Conservation (phyloP, 2,888 invertebrate species). For the Tipula unca region DNA sequence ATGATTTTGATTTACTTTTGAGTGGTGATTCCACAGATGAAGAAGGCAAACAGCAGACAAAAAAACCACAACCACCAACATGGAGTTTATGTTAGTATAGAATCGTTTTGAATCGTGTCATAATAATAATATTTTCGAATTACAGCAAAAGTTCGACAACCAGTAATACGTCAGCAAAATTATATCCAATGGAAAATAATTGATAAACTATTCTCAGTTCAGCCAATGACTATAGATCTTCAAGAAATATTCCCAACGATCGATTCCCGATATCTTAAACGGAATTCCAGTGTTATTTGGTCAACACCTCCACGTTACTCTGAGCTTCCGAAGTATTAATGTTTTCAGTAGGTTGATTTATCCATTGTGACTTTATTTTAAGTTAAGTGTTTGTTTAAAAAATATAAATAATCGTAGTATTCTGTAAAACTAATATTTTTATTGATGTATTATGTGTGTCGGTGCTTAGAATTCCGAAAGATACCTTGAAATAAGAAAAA, state of each 20-base stretch:
- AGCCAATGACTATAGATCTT: constrained; percentile 56
- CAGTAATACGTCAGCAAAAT: constrained; percentile 44
- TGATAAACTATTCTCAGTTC: constrained; percentile 53
- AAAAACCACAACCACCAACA: constrained; percentile 36
- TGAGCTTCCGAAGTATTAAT: constrained; percentile 43
- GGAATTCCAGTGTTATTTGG: constrained; percentile 70
- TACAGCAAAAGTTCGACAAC: constrained; percentile 42
- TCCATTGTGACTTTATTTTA: not conserved
- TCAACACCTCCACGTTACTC: constrained; percentile 59
- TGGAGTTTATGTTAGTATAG: constrained; percentile 43
- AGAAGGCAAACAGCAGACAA: constrained; percentile 35
- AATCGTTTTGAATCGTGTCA: not conserved
- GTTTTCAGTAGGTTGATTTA: not conserved
- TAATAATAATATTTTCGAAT: constrained; percentile 23
- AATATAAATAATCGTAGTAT: no score
- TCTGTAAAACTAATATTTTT: no score
- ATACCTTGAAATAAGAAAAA: no score
- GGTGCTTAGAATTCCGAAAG: not conserved
- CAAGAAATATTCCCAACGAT: constrained; percentile 58
- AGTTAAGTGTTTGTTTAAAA: not conserved
- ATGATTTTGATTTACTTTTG: constrained; percentile 40
- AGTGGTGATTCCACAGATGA: constrained; percentile 43
- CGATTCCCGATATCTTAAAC: constrained; percentile 53
- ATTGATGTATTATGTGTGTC: no score
- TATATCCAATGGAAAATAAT: constrained; percentile 40